Percentiles rank a stretch among this genome's conserved stretches.
phyloP scores from a whole-genome alignment of 2,113 vertebrate genomes.

The Lipophrys pholis region DNA sequence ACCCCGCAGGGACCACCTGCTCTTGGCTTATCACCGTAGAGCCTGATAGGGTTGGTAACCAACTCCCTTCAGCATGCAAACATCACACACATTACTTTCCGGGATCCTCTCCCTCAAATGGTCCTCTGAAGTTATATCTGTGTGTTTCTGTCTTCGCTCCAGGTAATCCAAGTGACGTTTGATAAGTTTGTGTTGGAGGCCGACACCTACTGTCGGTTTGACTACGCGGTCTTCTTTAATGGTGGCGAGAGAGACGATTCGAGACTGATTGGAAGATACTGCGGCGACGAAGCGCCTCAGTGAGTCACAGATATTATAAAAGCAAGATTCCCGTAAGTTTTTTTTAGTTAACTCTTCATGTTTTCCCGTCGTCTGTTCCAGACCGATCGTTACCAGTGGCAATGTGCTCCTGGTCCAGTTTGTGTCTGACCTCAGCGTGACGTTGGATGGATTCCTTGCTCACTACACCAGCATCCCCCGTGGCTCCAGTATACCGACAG shows the following conservation, averaged over 20 bases:
- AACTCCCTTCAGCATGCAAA: slow-evolving; percentile 1
- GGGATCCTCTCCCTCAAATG: background rate
- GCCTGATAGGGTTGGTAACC: slow-evolving; percentile 80
- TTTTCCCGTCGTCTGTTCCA: slow-evolving; percentile 39
- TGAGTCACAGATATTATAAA: slow-evolving; percentile 68
- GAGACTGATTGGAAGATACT: slow-evolving; percentile 87
- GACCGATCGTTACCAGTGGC: slow-evolving; percentile 81
- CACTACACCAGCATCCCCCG: slow-evolving; percentile 77
- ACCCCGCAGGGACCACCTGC: slow-evolving; percentile 90
- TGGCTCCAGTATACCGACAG: slow-evolving; percentile 40
- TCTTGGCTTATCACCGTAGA: slow-evolving; percentile 92
- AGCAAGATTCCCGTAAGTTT: background rate
- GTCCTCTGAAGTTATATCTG: background rate
- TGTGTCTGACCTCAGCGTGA: slow-evolving; percentile 91
- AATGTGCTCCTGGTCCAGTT: slow-evolving; percentile 92
- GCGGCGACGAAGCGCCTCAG: slow-evolving; percentile 86
- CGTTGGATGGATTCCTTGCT: slow-evolving; percentile 90
- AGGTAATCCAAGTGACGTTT: slow-evolving; percentile 89
- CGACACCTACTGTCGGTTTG: slow-evolving; percentile 90
- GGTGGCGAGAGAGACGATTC: slow-evolving; percentile 86
- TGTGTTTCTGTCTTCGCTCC: slow-evolving; percentile 31
- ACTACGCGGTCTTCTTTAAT: slow-evolving; percentile 90
- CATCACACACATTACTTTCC: background rate
- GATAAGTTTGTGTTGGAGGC: slow-evolving; percentile 89
- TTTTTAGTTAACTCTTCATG: slow-evolving; percentile 47